Evolutionary conservation across 2,888 invertebrate species (phyloP).

Genomic region (Eupithecia inturbata): DNA sequence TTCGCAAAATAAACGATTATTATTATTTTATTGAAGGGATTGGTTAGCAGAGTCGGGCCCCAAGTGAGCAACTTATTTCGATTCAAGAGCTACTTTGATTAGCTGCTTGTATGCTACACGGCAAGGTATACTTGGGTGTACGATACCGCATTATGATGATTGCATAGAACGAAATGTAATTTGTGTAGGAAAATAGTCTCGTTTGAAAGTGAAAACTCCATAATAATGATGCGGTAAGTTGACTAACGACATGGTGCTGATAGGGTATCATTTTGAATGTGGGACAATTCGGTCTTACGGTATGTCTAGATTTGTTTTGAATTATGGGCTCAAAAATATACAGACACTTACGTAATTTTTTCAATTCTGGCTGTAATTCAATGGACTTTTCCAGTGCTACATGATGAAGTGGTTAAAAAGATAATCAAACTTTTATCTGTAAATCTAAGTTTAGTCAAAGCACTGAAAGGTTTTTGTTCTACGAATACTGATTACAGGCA

Average conservation of each 20-base stretch:
- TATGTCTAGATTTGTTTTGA: not conserved
- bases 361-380: no score
- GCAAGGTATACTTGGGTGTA: not conserved
- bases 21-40: no score
- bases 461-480: no score
- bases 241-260: conserved; percentile 18
- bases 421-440: no score
- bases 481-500: no score
- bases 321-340: not conserved
- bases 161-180: conserved; percentile 19
- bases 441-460: no score
- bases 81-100: not conserved
- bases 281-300: conserved; percentile 13
- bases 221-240: conserved; percentile 34
- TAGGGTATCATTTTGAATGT: conserved; percentile 26
- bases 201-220: conserved; percentile 39
- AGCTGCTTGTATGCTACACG: not conserved
- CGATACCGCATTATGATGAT: conserved; percentile 24
- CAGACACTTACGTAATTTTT: not conserved
- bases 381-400: not conserved
- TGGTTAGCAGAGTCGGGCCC: not conserved
- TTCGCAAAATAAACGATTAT: no score
- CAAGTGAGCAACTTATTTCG: not conserved
- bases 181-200: conserved; percentile 25
- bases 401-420: no score